Evolutionary conservation across 2,888 invertebrate species (phyloP).

Genomic region (Trachelus iudaicus): DNA sequence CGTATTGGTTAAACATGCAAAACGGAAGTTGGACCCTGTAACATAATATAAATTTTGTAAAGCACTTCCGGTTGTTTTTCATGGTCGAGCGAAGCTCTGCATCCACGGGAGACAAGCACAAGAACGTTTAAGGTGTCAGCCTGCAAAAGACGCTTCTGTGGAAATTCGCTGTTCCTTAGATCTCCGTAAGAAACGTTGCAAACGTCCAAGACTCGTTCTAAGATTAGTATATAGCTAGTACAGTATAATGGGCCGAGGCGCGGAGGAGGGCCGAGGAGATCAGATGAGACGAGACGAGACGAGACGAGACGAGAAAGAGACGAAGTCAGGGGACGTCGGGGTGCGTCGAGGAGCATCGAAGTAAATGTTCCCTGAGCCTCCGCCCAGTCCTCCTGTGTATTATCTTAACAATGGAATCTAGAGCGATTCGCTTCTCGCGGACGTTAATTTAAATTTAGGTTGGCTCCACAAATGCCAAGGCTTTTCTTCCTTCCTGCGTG

Average conservation of each 20-base stretch:
- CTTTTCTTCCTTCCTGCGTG: background rate
- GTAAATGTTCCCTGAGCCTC: background rate
- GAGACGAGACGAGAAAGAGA: background rate
- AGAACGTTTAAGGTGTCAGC: background rate
- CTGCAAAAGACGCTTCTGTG: background rate
- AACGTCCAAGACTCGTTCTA: background rate
- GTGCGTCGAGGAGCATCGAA: background rate
- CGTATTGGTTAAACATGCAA: background rate
- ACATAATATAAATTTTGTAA: background rate
- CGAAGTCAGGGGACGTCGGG: background rate
- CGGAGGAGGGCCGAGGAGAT: background rate
- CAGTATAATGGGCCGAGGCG: background rate
- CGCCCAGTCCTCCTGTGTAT: slow-evolving; percentile 3
- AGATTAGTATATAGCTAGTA: background rate
- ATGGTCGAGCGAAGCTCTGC: background rate
- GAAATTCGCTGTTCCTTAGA: background rate
- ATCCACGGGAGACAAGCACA: background rate
- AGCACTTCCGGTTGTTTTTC: background rate
- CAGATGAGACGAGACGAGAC: background rate
- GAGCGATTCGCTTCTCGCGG: slow-evolving; percentile 17
- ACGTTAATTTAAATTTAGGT: background rate
- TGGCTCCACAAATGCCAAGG: slow-evolving; percentile 2
- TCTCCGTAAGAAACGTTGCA: background rate
- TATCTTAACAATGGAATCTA: slow-evolving; percentile 32
- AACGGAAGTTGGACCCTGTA: background rate